Evolutionary conservation across 1,140 invertebrate species (phyloP).

Genomic region (Drosophila truncata): DNA sequence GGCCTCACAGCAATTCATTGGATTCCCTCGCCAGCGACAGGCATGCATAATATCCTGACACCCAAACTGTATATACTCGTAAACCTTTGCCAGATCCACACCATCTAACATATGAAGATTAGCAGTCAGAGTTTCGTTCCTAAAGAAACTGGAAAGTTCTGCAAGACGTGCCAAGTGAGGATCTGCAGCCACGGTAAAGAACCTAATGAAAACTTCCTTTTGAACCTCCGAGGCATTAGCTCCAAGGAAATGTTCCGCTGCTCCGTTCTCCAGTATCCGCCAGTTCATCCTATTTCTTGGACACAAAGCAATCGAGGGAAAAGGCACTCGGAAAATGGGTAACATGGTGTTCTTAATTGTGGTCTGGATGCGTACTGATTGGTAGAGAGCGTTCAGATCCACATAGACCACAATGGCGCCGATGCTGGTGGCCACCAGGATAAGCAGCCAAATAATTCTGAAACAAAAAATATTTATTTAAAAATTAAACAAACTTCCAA

Average conservation of each 20-base stretch:
- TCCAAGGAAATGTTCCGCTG: conserved; percentile 57
- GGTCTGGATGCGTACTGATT: conserved; percentile 61
- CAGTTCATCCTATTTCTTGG: conserved; percentile 62
- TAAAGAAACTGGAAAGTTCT: conserved; percentile 44
- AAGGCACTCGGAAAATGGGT: conserved; percentile 62
- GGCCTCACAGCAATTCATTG: conserved; percentile 67
- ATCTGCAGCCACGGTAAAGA: conserved; percentile 52
- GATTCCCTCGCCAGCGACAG: conserved; percentile 57
- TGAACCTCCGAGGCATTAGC: conserved; percentile 31
- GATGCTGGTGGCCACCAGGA: conserved; percentile 60
- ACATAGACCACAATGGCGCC: conserved; percentile 64
- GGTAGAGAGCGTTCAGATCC: conserved; percentile 61
- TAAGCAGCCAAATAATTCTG: conserved; percentile 72
- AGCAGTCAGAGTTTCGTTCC: conserved; percentile 29
- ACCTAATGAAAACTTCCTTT: conserved; percentile 56
- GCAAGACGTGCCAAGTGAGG: conserved; percentile 48
- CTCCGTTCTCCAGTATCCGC: conserved; percentile 39
- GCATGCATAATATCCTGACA: conserved; percentile 55
- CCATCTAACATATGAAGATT: conserved; percentile 37
- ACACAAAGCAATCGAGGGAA: conserved; percentile 72
- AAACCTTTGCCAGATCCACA: conserved; percentile 54
- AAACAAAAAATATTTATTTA: not conserved
- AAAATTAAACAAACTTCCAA: not conserved
- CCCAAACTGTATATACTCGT: conserved; percentile 29
- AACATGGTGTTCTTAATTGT: conserved; percentile 69